Conservation (phyloP, 2,888 invertebrate genomes). For the Erpobdella octoculata region DNA sequence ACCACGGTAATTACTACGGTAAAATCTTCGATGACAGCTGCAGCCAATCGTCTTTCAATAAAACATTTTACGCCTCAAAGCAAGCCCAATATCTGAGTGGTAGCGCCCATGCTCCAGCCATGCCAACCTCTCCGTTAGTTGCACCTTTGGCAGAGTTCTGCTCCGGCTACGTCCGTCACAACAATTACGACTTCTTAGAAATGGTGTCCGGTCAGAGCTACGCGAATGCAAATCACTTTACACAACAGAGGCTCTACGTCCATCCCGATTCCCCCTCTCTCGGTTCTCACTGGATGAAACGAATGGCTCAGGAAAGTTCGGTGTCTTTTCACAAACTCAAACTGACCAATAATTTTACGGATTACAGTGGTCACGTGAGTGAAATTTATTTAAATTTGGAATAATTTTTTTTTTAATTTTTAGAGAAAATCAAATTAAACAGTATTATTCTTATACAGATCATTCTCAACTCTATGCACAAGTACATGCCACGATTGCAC, state of each 20-base stretch:
- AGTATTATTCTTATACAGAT: not conserved
- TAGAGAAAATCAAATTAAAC: not conserved
- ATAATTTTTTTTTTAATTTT: not conserved
- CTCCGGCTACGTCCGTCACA: not conserved
- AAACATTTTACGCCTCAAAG: not conserved
- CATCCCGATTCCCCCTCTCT: slow-evolving; percentile 19
- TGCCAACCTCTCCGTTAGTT: not conserved
- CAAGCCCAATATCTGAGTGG: too few species aligned
- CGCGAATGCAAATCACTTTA: not conserved
- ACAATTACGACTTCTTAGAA: not conserved
- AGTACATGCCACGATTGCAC: slow-evolving; percentile 9
- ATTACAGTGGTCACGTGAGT: not conserved
- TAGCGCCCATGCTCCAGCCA: not conserved
- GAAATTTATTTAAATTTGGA: not conserved
- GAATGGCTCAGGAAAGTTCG: slow-evolving; percentile 6
- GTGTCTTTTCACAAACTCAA: slow-evolving; percentile 16
- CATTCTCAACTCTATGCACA: slow-evolving; percentile 15
- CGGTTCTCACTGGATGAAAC: slow-evolving; percentile 14
- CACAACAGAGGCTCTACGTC: slow-evolving; percentile 1
- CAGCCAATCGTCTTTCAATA: not conserved
- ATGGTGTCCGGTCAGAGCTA: not conserved
- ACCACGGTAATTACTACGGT: not conserved
- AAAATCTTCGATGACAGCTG: not conserved
- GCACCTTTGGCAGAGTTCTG: not conserved
- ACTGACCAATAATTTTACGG: slow-evolving; percentile 16